Evolutionary conservation across 2,888 invertebrate genomes (phyloP), one percentile per base, ranked within the genome.

Genomic region (Clunio marinus): DNA sequence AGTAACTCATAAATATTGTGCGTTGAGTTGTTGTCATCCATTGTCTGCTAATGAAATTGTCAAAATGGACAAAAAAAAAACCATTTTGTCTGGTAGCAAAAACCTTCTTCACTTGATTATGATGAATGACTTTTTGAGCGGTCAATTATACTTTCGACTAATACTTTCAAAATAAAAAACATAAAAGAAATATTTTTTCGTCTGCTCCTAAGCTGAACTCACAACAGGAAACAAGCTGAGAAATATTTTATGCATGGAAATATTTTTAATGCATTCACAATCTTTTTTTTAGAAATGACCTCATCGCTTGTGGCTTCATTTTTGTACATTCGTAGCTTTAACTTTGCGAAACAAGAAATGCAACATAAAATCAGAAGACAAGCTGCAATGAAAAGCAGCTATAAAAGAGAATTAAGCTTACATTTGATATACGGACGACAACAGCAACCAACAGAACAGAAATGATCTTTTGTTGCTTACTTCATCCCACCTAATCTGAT

Each of bases 61-160:
- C 41, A 41, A n/a, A n/a, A n/a, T 15, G 41, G 2, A n/a, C 10
- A 32, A 32, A 32, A 32, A 8, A 32, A 32, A 32, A 32, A 32
- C 32, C 4, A 41, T n/a, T 10, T 41, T 15, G 41, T 41, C 41
- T 41, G 41, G 41, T 15, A 13, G 32, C 32, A 10, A 32, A 32
- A 32, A 32, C 32, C 5, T 32, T 10, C 7, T 10, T 10, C 7
- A 5, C n/a, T 15, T 41, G 2, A 41, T 41, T 41, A n/a, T 41
- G 41, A 41, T 41, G 41, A 41, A 41, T 41, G 41, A 41, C 15
- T 41, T n/a, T 41, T 41, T 41, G 41, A 41, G 10, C 41, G 41
- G 4, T 41, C 41, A 41, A 41, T 41, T 41, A 41, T 15, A 41
- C 5, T 41, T 41, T 41, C 41, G 41, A 15, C 41, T n/a, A n/a